Conservation (phyloP, 2,888 invertebrate species). For the Dynastes maya region DNA sequence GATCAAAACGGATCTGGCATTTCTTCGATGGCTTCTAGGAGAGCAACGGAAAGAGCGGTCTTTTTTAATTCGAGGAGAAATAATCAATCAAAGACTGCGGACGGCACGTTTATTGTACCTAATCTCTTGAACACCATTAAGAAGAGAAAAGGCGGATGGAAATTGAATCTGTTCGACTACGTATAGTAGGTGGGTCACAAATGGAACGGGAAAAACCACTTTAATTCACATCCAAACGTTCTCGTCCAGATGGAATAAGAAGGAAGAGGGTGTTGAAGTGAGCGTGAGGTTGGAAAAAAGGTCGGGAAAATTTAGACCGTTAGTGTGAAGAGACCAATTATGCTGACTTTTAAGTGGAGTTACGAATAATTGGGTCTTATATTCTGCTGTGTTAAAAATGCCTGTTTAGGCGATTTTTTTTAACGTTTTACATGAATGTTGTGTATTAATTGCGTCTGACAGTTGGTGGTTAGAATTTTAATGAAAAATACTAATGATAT, state of each 20-base stretch:
- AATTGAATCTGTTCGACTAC: not conserved
- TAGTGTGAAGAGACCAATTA: too few relatives aligned
- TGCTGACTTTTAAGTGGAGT: too few relatives aligned
- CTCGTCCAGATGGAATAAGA: not conserved
- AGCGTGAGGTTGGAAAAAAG: too few relatives aligned
- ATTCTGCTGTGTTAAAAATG: too few relatives aligned
- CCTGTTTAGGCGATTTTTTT: too few relatives aligned
- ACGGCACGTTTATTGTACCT: conserved; percentile 30
- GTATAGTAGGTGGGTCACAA: not conserved
- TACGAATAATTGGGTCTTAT: too few relatives aligned
- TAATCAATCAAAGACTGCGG: conserved; percentile 11
- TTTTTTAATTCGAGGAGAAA: conserved; percentile 29
- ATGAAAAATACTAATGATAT: too few relatives aligned
- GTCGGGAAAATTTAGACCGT: too few relatives aligned
- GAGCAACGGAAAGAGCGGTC: conserved; percentile 13
- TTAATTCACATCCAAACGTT: not conserved
- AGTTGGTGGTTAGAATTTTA: too few relatives aligned
- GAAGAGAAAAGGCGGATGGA: not conserved
- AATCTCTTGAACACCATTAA: conserved; percentile 8
- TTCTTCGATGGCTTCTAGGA: not conserved
- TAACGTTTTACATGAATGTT: too few relatives aligned
- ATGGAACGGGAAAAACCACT: not conserved
- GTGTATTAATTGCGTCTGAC: too few relatives aligned
- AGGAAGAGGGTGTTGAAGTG: not conserved
- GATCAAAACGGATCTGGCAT: not conserved